A percentile compares a stretch with the other conserved stretches of the same genome.
phyloP scores from a whole-genome alignment of 2,888 invertebrate genomes.

The Stictocephala bisonia region DNA sequence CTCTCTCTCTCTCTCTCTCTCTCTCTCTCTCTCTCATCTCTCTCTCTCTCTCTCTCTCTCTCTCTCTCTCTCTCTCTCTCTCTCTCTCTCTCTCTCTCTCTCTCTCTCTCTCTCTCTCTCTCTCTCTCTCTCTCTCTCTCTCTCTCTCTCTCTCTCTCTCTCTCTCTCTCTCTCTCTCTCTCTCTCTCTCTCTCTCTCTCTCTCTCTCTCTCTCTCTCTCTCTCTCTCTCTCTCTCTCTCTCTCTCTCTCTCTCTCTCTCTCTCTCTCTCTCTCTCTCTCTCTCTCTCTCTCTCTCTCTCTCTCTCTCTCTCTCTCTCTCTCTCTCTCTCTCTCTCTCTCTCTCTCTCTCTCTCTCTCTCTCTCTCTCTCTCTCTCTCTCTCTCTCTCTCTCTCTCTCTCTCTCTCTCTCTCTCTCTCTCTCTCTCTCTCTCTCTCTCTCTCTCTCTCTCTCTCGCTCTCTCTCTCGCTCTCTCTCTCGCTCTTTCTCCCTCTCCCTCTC shows the following conservation, averaged over 20 bases:
- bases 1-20: too few relatives aligned
- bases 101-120: neutral
- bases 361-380: slow-evolving; percentile 13
- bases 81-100: neutral
- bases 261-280: slow-evolving; percentile 13
- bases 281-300: slow-evolving; percentile 13
- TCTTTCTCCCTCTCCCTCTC: neutral
- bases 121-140: neutral
- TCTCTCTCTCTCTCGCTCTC: too few relatives aligned
- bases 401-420: slow-evolving; percentile 13
- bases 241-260: slow-evolving; percentile 13
- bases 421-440: slow-evolving; percentile 13
- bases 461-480: too few relatives aligned
- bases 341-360: slow-evolving; percentile 13
- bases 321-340: slow-evolving; percentile 13
- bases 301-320: slow-evolving; percentile 13
- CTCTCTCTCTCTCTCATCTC: too few relatives aligned
- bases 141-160: slow-evolving; percentile 1
- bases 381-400: slow-evolving; percentile 13
- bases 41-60: too few relatives aligned
- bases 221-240: slow-evolving; percentile 13
- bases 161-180: slow-evolving; percentile 6
- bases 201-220: slow-evolving; percentile 13
- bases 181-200: slow-evolving; percentile 13
- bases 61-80: neutral